Evolutionary conservation across 2,113 vertebrate genomes (phyloP).

Genomic region (Chlorodrepanis virens): DNA sequence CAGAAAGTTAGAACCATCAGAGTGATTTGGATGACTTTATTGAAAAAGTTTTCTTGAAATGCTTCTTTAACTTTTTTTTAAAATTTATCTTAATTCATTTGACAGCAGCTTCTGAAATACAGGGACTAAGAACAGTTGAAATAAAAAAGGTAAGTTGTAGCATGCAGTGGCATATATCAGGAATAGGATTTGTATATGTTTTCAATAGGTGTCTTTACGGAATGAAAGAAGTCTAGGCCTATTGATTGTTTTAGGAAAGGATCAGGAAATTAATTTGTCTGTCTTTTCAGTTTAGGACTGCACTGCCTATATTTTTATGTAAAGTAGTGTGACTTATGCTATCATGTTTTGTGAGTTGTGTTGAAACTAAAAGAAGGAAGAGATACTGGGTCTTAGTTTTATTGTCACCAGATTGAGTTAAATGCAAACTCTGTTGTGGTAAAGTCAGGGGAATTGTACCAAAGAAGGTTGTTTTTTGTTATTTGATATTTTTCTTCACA

Average conservation of each 20-base stretch:
- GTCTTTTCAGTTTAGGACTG: background rate
- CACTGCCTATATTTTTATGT: background rate
- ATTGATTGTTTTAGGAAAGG: background rate
- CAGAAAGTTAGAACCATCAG: background rate
- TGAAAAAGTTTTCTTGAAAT: background rate
- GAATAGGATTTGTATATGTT: background rate
- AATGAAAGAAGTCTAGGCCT: background rate
- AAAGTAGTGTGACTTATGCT: background rate
- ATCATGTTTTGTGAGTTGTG: background rate
- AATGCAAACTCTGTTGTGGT: background rate
- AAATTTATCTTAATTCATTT: background rate
- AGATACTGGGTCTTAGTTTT: background rate
- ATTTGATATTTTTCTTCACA: background rate
- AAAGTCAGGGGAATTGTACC: background rate
- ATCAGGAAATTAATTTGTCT: background rate
- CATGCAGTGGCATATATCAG: background rate
- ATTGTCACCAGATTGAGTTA: background rate
- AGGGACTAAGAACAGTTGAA: conserved; percentile 87
- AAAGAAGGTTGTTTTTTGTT: background rate
- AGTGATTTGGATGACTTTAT: background rate
- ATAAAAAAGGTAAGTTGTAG: conserved; percentile 84
- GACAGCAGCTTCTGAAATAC: conserved; percentile 79
- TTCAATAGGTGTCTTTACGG: background rate
- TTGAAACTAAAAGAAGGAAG: background rate
- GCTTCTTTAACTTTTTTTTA: background rate